Evolutionary conservation across 2,797 vertebrate species (phyloP).

Genomic region (Austrolebias charrua): DNA sequence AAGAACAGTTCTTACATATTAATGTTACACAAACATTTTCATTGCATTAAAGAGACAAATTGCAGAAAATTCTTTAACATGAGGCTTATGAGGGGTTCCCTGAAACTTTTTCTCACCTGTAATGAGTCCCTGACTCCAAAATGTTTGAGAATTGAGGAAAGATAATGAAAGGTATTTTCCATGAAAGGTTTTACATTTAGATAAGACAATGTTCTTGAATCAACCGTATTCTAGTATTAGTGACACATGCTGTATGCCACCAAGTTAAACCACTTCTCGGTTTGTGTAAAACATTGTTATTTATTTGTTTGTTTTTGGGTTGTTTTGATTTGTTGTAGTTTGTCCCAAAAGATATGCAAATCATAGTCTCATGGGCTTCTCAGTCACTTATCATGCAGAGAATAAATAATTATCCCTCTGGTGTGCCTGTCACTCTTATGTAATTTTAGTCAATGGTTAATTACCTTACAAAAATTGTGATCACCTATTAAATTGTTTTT

Average conservation of each 20-base stretch:
- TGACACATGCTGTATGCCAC: slow-evolving; percentile 4
- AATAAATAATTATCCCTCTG: slow-evolving; percentile 49
- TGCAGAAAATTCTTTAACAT: no score
- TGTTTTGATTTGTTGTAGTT: slow-evolving; percentile 40
- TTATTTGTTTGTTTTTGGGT: background rate
- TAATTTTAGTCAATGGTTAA: slow-evolving; percentile 1
- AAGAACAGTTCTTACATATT: no score
- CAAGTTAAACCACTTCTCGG: slow-evolving; percentile 11
- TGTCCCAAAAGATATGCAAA: slow-evolving; percentile 48
- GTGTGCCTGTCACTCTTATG: slow-evolving; percentile 1
- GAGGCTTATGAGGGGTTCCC: no score
- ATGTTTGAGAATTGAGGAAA: background rate
- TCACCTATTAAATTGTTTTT: background rate
- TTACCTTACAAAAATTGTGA: slow-evolving; percentile 3
- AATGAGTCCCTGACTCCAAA: no score
- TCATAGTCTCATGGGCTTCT: slow-evolving; percentile 31
- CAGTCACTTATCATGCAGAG: slow-evolving; percentile 46
- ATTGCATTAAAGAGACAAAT: no score
- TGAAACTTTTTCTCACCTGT: no score
- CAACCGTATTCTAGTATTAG: slow-evolving; percentile 17
- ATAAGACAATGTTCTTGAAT: slow-evolving; percentile 18
- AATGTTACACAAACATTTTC: no score
- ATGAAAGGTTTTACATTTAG: slow-evolving; percentile 5
- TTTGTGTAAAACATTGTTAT: slow-evolving; percentile 9
- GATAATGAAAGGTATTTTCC: background rate